phyloP scores from a whole-genome alignment of 2,888 invertebrate species.

The Prenolepis imparis region DNA sequence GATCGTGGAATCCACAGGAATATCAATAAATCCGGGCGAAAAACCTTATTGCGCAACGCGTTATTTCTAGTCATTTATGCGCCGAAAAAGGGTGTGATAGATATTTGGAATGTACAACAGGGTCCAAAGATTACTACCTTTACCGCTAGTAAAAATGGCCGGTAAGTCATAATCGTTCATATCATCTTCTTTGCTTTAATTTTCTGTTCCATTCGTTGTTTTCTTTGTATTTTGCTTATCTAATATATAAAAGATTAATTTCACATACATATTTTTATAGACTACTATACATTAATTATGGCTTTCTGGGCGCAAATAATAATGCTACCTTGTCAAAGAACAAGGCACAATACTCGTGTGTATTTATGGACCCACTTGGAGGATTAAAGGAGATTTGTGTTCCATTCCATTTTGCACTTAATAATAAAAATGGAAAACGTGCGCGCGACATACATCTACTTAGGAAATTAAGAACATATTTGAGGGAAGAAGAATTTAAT shows the following conservation, averaged over 20 bases:
- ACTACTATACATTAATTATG: constrained; percentile 93
- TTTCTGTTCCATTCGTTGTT: not conserved
- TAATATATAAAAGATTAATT: not conserved
- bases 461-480: constrained; percentile 90
- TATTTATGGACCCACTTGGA: constrained; percentile 94
- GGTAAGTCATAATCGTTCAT: constrained; percentile 81
- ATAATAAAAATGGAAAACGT: constrained; percentile 94
- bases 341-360: constrained; percentile 90
- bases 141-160: constrained; percentile 94
- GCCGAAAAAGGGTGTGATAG: constrained; percentile 96
- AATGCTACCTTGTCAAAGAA: constrained; percentile 84
- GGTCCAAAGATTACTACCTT: constrained; percentile 97
- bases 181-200: not conserved
- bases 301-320: constrained; percentile 91
- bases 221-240: not conserved
- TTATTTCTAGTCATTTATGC: constrained; percentile 97
- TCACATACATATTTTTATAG: constrained; percentile 83
- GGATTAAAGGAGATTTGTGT: constrained; percentile 93
- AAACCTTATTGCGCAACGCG: constrained; percentile 88
- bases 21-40: constrained; percentile 66
- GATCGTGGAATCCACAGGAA: constrained; percentile 70
- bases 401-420: constrained; percentile 96
- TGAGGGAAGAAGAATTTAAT: constrained; percentile 88
- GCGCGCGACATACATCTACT: constrained; percentile 95
- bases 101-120: constrained; percentile 96